A percentile compares a stretch with the other conserved stretches of the same genome.
Evolutionary conservation across 2,888 invertebrate species (phyloP).

Genomic region (Hypolimnas misippus): DNA sequence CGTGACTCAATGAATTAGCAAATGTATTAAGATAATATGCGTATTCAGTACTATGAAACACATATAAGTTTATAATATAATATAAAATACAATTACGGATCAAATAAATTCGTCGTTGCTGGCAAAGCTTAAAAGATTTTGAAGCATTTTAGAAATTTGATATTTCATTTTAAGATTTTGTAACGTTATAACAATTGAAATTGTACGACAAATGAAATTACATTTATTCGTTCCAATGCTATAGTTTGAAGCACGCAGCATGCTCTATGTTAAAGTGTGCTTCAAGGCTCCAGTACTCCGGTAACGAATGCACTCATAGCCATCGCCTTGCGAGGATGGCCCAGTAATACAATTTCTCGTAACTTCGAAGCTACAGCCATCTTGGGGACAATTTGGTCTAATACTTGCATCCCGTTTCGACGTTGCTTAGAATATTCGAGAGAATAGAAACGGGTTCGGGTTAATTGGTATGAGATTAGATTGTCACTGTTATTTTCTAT

Average conservation of each 20-base stretch:
- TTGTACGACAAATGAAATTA: constrained; percentile 1
- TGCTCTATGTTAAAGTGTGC: constrained; percentile 57
- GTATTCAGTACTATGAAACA: too few relatives aligned
- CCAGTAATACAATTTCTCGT: constrained; percentile 78
- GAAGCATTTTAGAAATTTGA: neutral
- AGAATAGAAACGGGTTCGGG: constrained; percentile 20
- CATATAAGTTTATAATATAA: too few relatives aligned
- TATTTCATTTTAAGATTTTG: neutral
- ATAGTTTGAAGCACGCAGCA: constrained; percentile 41
- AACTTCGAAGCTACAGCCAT: constrained; percentile 66
- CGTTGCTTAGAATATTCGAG: constrained; percentile 27
- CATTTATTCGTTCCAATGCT: constrained; percentile 5
- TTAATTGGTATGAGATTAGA: constrained; percentile 30
- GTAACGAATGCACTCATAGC: constrained; percentile 77
- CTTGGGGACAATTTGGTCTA: constrained; percentile 78
- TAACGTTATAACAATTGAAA: neutral
- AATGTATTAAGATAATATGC: neutral
- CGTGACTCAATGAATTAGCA: neutral
- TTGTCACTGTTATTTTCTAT: constrained; percentile 12
- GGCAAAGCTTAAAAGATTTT: too few relatives aligned
- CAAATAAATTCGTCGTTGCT: too few relatives aligned
- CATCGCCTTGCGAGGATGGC: constrained; percentile 59
- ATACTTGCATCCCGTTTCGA: constrained; percentile 53
- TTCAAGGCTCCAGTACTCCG: constrained; percentile 60
- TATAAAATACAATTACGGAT: too few relatives aligned